Conservation (phyloP, 2,888 invertebrate species). For the Pecten maximus region DNA sequence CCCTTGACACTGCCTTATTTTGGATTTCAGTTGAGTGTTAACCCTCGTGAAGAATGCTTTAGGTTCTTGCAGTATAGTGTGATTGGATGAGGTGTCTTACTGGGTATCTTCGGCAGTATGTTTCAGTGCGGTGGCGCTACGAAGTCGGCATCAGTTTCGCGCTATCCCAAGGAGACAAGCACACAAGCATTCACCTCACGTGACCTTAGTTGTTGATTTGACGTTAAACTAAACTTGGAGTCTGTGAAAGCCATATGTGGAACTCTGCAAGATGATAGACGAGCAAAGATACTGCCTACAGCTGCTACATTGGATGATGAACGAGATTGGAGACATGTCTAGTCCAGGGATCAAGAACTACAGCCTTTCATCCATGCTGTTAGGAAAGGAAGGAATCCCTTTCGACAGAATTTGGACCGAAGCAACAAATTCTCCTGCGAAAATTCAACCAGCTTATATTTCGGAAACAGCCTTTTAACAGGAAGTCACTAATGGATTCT, state of each 20-base stretch:
- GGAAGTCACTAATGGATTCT: not conserved
- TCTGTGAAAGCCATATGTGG: conserved; percentile 41
- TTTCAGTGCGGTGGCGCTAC: no score
- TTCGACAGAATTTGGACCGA: not conserved
- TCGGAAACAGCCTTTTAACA: conserved; percentile 44
- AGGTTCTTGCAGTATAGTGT: no score
- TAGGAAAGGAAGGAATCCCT: conserved; percentile 26
- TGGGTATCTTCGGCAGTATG: no score
- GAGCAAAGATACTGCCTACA: not conserved
- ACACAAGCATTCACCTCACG: no score
- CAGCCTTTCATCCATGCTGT: not conserved
- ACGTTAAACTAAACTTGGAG: no score
- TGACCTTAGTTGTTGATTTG: no score
- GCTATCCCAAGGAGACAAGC: no score
- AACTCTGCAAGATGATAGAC: not conserved
- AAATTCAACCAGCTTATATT: conserved; percentile 41
- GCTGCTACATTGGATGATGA: not conserved
- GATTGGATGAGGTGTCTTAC: no score
- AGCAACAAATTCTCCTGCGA: not conserved
- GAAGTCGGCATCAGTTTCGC: no score
- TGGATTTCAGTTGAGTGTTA: no score
- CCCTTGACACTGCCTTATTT: no score
- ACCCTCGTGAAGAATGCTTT: no score
- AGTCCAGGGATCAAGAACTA: conserved; percentile 42
- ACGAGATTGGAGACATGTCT: conserved; percentile 35